Base-by-base conservation (phyloP, 2,113 vertebrate species). In the Benitochromis conjunctus region DNA sequence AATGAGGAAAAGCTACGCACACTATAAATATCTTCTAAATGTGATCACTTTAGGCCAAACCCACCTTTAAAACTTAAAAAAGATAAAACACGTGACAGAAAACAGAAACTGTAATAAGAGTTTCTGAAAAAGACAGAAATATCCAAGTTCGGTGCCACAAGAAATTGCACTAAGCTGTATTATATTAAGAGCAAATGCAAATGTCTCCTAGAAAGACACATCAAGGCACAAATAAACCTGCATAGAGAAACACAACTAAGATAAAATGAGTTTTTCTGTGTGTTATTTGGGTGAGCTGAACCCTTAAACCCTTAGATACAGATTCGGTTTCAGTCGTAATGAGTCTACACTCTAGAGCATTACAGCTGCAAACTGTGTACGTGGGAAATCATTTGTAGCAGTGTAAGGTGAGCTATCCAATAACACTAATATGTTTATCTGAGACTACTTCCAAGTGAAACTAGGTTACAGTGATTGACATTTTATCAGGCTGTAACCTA, bases 321-420 rank as follows among this genome's bases (percentile, higher is more conserved):
- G 84, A 90, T 92, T 90, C 13, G 13, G 64, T 86, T 91, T 86
- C 84, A 85, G 24, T 71, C 38, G 29, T 84, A 93, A 82, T 69
- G 76, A 82, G 66, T 78, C 46, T 6, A 55, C 9, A 12, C 87
- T 89, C 83, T 78, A 29, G 77, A 82, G 86, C 51, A 79, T 88
- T 85, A 24, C 58, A 46, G 82, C 90, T 79, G 64, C 84, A 86
- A 54, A 79, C 43, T 83, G 85, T 81, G 43, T 82, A 80, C 7
- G 34, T 92, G 87, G 79, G 82, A 91, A 91, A 81, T 55, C 21
- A 82, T 21, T 60, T 60, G 66, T 13, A 80, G 12, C 29, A 2
- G 64, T 84, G 77, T 88, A 60, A 86, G 79, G 82, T 80, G 81
- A 91, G 13, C 79, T 84, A 34, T 76, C 80, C 54, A 66, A 90